Evolutionary conservation across 1,140 invertebrate species (phyloP), one percentile per base, ranked within the genome.

Genomic region (Gryllus bimaculatus): DNA sequence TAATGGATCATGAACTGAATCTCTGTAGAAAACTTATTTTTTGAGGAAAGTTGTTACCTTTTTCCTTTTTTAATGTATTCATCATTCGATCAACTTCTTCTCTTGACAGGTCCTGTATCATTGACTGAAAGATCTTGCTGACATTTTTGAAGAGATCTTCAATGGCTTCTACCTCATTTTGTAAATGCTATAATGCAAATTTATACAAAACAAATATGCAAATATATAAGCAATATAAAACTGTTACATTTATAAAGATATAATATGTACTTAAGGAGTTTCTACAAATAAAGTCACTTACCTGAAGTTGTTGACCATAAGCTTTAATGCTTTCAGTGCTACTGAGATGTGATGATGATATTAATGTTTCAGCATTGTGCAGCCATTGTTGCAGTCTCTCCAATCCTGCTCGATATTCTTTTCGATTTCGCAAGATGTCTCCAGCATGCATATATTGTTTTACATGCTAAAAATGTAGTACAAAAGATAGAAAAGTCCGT

Each of bases 21-120:
- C 26, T 39, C 26, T 39, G 26, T 39, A 39, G 26, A 39, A 39
- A 39, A 39, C 26, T 39, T 39, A 39, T 39, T 39, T 39, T 39
- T 39, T 1, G 26, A 39, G 26, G 26, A 39, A 39, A 39, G 26
- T 39, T 39, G 26, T 39, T 81, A 84, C 85, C 87, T 85, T 96
- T 96, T 82, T 97, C 93, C 82, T 93, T 93, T 84, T 98, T 98
- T 47, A 98, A 85, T 4, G 92, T 92, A 73, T 91, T 90, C 92
- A 98, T 95, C 90, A 97, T 96, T 76, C 89, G 89, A 81, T 96
- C 95, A 6, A 98, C 95, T 83, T 96, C 94, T 66, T 97, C 94
- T 26, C 94, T 90, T 0, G 93, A 92, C n/a, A 97, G 87, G 84
- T 98, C 95, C 82, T 93, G 94, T 20, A 98, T 95, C 1, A 98